Conservation (phyloP, 1,140 invertebrate genomes). For the Schmidtea mediterranea region DNA sequence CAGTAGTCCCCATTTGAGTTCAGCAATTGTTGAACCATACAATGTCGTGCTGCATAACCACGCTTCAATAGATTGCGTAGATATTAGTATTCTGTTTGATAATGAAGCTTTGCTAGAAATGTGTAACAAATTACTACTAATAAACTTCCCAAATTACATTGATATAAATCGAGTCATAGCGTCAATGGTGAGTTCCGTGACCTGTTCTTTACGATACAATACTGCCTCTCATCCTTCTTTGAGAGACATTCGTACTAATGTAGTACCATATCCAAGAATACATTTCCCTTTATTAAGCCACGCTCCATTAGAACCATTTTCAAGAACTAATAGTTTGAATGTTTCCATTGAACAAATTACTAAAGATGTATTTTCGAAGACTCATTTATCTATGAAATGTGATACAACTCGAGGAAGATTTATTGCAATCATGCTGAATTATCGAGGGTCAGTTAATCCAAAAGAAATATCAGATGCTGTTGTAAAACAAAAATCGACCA, state of each 20-base stretch:
- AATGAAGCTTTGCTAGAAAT: conserved; percentile 20
- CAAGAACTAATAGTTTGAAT: conserved; percentile 8
- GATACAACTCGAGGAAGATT: conserved; percentile 25
- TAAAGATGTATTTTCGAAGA: conserved; percentile 34
- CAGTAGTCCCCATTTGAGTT: conserved; percentile 8
- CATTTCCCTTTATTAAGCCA: conserved; percentile 9
- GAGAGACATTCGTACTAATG: conserved; percentile 40
- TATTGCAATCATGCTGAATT: conserved; percentile 23
- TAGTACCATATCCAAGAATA: conserved; percentile 10
- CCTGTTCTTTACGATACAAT: conserved; percentile 37
- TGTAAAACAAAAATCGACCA: conserved; percentile 14
- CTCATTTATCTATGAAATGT: conserved; percentile 40
- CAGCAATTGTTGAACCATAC: conserved; percentile 24
- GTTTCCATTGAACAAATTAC: conserved; percentile 27
- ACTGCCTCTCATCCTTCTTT: conserved; percentile 41
- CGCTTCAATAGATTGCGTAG: conserved; percentile 18
- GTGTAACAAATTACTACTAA: conserved; percentile 12
- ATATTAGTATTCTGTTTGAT: conserved; percentile 22
- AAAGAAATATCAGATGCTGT: conserved; percentile 28
- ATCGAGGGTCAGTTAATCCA: conserved; percentile 29
- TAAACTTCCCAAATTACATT: conserved; percentile 13
- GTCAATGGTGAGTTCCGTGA: conserved; percentile 20
- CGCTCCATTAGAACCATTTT: conserved; percentile 7
- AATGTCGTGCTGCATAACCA: conserved; percentile 22
- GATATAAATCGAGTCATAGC: conserved; percentile 16